Evolutionary conservation across 2,888 invertebrate genomes (phyloP), one percentile per base, ranked within the genome.

Genomic region (Lasioglossum vierecki): DNA sequence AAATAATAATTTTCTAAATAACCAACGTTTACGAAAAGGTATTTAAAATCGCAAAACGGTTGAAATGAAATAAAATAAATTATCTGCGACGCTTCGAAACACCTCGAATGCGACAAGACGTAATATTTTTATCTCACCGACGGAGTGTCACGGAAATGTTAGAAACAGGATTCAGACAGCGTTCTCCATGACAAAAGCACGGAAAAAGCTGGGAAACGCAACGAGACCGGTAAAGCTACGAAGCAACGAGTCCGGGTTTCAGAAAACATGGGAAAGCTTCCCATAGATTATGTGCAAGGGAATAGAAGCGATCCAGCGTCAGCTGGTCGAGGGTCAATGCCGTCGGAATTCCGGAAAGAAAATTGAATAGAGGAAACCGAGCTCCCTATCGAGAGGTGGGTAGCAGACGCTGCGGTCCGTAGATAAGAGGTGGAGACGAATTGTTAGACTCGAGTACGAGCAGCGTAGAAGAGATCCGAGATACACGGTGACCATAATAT

Each of bases 401-500:
- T 30, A 30, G 18, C 53, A 53, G 66, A 26, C 30, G 35, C 66
- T 66, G 66, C 35, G 30, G 66, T 30, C 8, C 35, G 35, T 15
- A 66, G 66, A 66, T 66, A 66, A 66, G 66, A 66, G 66, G 35
- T n/a, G 66, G 30, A 66, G 66, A 35, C 66, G 60, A 60, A 60
- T 60, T 60, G 26, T 26, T n/a, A 60, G 26, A 60, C 15, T n/a
- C 60, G 13, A 60, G 26, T 2, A 11, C 22, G 80, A 41, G 30
- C 6, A 35, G 6, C 30, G 35, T 53, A 11, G 53, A 80, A 80
- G 80, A 82, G 80, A 49, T 83, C 77, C 44, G 66, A 76, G 86
- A 82, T 82, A 85, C 74, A 76, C 53, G 22, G 79, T 70, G 66
- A 78, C 60, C 70, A 76, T 91, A 91, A 88, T 90, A 73, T 90